Base-by-base conservation (phyloP, 1,140 invertebrate genomes). In the Eulimnadia texana region DNA sequence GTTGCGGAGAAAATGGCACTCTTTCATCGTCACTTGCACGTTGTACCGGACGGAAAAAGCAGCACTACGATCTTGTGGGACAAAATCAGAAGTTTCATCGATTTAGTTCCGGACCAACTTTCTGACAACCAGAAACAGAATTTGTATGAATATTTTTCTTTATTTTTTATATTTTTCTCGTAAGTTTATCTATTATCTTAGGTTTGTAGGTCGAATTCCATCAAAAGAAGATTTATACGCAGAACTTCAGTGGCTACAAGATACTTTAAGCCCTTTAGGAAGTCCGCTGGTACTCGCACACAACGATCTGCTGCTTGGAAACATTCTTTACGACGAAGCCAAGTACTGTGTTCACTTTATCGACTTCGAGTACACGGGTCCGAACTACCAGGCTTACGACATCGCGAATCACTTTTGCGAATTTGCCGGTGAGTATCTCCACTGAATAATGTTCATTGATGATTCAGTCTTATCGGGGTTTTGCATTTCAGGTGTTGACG, bases 261-360 rank as follows among this genome's bases (percentile, higher is more conserved):
- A 76, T 24, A 74, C 81, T 64, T 74, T 94, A 63, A 75, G 76
- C 53, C 73, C 75, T 64, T 70, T 85, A 22, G 72, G 81, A 62
- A 89, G 83, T 75, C 86, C 88, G n/a, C 72, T 94, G 63, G 93
- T 97, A 22, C 96, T 97, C 76, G 86, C 87, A 71, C 96, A 99
- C 77, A 99, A 99, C 77, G 96, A 99, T 79, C 80, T 98, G 60
- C 78, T 99, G 64, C 77, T 97, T 62, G 89, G 84, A 68, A 99
- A 99, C 76, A 84, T 99, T 61, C 83, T 99, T 58, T 86, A 86
- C 69, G 82, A 90, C 68, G 72, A 83, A 69, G 95, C 85, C 16
- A 97, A 98, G 79, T 94, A 99, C 78, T 98, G 98, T 78, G 84
- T 86, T 68, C 95, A 99, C 80, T 98, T 93, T 24, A 91, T 93